Percentiles rank a stretch among this genome's conserved stretches.
phyloP scores from a whole-genome alignment of 2,888 invertebrate species.

The Petrophora chlorosata region DNA sequence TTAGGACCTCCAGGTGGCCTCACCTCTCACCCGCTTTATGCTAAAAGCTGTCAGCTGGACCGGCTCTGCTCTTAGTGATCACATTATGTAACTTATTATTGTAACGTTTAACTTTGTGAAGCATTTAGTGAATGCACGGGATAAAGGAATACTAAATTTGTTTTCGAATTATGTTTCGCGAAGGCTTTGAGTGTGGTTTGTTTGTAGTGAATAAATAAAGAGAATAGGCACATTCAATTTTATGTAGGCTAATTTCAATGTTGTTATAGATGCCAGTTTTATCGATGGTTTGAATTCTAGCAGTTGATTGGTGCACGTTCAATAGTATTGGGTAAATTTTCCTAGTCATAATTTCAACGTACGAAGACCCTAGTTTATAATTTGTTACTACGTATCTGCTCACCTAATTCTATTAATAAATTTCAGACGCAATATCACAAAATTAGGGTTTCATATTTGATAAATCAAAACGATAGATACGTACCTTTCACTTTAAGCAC shows the following conservation, averaged over 20 bases:
- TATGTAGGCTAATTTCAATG: too few relatives aligned
- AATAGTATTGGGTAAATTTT: too few relatives aligned
- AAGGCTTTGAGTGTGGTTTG: too few relatives aligned
- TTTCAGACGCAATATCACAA: conserved; percentile 50
- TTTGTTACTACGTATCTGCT: too few relatives aligned
- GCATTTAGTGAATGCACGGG: conserved; percentile 32
- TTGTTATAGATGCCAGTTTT: too few relatives aligned
- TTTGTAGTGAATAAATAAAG: too few relatives aligned
- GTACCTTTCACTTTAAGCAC: too few relatives aligned
- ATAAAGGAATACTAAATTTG: neutral
- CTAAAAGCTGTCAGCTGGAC: neutral
- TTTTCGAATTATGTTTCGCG: neutral
- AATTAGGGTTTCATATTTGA: conserved; percentile 44
- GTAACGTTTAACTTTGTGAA: conserved; percentile 2
- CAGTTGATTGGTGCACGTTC: too few relatives aligned
- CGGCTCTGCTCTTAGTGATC: conserved; percentile 5
- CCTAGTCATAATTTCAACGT: too few relatives aligned
- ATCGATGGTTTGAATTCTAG: too few relatives aligned
- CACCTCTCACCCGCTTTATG: conserved; percentile 5
- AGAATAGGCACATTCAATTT: too few relatives aligned
- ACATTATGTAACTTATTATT: conserved; percentile 1
- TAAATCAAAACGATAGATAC: neutral
- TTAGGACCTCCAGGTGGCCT: conserved; percentile 13
- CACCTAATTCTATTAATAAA: conserved; percentile 33
- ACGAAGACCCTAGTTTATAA: too few relatives aligned